Evolutionary conservation across 53 echinoderm and acorn worm species (phyloP).

Genomic region (Astropecten irregularis): DNA sequence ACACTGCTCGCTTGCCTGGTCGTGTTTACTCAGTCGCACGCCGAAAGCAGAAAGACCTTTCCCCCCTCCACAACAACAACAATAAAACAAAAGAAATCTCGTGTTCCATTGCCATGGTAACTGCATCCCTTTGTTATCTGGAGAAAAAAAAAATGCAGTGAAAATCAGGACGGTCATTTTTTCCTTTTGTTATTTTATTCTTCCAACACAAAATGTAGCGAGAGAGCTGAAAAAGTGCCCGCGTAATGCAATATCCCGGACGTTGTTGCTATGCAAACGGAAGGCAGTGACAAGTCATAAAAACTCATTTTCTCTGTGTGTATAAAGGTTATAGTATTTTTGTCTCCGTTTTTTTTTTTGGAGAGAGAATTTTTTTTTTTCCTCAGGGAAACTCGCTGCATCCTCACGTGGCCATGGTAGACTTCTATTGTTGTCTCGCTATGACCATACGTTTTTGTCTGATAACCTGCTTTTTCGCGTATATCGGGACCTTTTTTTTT

Average conservation of each 20-base stretch:
- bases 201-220: background rate
- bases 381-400: too few relatives aligned
- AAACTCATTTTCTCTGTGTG: slow-evolving; percentile 17
- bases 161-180: background rate
- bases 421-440: too few relatives aligned
- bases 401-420: too few relatives aligned
- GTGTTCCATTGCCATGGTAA: slow-evolving; percentile 43
- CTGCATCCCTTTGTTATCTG: slow-evolving; percentile 38
- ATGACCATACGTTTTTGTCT: too few relatives aligned
- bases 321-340: too few relatives aligned
- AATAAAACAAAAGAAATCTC: slow-evolving; percentile 5
- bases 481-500: too few relatives aligned
- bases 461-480: too few relatives aligned
- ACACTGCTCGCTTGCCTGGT: slow-evolving; percentile 28
- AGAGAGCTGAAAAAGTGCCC: background rate
- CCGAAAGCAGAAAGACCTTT: background rate
- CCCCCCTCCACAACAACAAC: too few relatives aligned
- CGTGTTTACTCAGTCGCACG: slow-evolving; percentile 46
- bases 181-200: background rate
- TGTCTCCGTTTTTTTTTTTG: too few relatives aligned
- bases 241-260: slow-evolving; percentile 15
- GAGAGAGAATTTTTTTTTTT: background rate
- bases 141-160: too few relatives aligned
- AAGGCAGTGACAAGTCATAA: slow-evolving; percentile 25
- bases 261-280: slow-evolving; percentile 10